Conservation (phyloP, 2,113 vertebrate genomes). For the Paradoxurus hermaphroditus region DNA sequence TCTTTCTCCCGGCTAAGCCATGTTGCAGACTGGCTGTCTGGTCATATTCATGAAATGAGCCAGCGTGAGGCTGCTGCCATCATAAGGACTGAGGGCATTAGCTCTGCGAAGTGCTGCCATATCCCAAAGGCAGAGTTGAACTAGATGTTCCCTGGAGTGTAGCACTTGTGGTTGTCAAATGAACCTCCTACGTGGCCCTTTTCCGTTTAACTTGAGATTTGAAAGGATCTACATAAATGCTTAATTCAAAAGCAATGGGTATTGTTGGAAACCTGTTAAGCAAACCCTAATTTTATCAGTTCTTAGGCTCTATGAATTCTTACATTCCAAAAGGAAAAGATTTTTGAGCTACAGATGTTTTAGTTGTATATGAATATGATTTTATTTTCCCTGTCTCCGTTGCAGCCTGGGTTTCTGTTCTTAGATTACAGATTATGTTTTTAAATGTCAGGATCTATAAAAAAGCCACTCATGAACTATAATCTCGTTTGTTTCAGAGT, state of each 20-base stretch:
- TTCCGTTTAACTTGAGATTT: neutral
- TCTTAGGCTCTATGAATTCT: neutral
- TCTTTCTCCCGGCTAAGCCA: neutral
- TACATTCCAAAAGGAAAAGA: neutral
- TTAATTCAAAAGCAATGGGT: neutral
- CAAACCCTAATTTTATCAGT: neutral
- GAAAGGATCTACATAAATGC: neutral
- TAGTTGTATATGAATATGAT: neutral
- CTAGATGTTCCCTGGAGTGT: neutral
- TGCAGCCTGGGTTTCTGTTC: neutral
- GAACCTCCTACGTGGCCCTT: neutral
- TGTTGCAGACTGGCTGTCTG: neutral
- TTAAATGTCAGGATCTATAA: neutral
- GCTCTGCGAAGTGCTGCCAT: neutral
- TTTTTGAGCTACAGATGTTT: neutral
- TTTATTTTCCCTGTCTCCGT: neutral
- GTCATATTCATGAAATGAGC: neutral
- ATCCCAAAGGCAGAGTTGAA: constrained; percentile 28
- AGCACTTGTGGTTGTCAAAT: neutral
- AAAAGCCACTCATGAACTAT: neutral
- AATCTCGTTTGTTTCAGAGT: neutral
- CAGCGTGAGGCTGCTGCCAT: neutral
- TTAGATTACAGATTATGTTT: neutral
- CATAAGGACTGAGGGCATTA: neutral
- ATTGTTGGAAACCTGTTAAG: neutral